Percentiles rank a stretch among this genome's conserved stretches.
Evolutionary conservation across 2,888 invertebrate species (phyloP).

Genomic region (Platycheirus albimanus): DNA sequence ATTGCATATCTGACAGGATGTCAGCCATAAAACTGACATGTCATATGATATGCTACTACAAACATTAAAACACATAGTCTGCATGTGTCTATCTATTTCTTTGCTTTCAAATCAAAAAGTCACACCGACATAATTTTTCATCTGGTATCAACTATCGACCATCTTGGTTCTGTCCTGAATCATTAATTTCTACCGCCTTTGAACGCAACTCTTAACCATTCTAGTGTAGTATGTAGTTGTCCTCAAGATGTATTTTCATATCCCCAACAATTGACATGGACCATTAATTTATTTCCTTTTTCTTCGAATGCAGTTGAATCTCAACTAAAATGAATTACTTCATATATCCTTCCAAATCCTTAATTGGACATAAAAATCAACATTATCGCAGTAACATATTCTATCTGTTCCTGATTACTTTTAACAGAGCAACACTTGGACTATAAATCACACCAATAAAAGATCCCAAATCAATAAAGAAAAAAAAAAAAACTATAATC

Average conservation of each 20-base stretch:
- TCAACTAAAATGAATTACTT: not conserved
- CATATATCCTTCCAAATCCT: slow-evolving; percentile 48
- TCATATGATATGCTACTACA: no score
- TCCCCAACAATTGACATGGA: slow-evolving; percentile 5
- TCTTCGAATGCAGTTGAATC: slow-evolving; percentile 7
- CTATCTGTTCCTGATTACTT: not conserved
- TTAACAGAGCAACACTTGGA: not conserved
- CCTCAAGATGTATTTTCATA: slow-evolving; percentile 15
- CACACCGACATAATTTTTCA: not conserved
- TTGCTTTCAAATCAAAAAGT: no score
- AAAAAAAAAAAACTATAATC: not conserved
- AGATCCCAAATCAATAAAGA: not conserved
- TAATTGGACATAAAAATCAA: slow-evolving; percentile 57
- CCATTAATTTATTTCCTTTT: slow-evolving; percentile 20
- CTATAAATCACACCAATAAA: slow-evolving; percentile 31
- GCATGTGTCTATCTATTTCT: no score
- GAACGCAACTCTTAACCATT: slow-evolving; percentile 13
- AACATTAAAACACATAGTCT: no score
- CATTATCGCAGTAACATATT: not conserved
- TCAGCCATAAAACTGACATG: no score
- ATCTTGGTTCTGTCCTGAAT: not conserved
- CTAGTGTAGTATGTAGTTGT: not conserved
- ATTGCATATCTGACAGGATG: no score
- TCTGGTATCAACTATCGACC: not conserved
- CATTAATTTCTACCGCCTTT: slow-evolving; percentile 30